phyloP scores from a whole-genome alignment of 92 coral and sea anemone species.

The Pocillopora grandis region DNA sequence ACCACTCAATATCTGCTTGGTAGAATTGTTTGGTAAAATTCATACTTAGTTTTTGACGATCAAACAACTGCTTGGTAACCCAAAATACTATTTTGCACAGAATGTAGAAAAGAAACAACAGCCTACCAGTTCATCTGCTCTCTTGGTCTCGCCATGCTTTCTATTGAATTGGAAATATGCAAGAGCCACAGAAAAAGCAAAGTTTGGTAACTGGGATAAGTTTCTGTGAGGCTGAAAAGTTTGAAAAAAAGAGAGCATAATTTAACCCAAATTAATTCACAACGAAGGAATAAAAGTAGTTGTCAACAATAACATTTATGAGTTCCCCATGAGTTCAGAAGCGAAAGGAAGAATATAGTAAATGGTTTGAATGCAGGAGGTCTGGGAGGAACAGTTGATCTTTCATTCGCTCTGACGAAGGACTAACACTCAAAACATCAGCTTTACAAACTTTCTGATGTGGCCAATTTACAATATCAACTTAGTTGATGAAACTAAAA shows the following conservation, averaged over 20 bases:
- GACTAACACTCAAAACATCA: neutral
- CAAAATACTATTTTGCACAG: neutral
- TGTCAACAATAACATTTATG: neutral
- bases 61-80: neutral
- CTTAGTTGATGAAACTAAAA: no score
- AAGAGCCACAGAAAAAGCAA: conserved; percentile 89
- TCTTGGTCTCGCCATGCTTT: conserved; percentile 37
- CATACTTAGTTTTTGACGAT: no score
- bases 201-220: conserved; percentile 95
- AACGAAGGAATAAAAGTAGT: no score
- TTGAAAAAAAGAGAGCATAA: neutral
- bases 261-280: neutral
- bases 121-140: conserved; percentile 90
- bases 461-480: no score
- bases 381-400: no score
- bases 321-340: no score
- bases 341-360: no score
- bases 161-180: conserved; percentile 78
- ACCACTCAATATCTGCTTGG: no score
- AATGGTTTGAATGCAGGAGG: no score
- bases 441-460: neutral
- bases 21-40: no score
- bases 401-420: neutral
- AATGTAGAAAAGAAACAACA: neutral
- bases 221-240: conserved; percentile 83